Evolutionary conservation across 2,797 vertebrate genomes (phyloP).

Genomic region (Helostoma temminkii): DNA sequence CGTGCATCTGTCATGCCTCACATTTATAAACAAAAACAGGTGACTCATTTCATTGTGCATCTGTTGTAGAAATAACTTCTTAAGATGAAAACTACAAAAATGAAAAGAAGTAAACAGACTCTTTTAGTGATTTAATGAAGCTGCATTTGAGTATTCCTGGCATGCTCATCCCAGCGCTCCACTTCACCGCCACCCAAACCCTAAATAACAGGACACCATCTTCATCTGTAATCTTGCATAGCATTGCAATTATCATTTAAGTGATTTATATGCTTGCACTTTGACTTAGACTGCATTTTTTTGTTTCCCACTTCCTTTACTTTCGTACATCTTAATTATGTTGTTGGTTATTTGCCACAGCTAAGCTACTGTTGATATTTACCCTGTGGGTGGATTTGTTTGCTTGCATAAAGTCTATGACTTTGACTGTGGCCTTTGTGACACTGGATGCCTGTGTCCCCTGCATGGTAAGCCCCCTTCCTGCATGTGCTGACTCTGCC

Average conservation of each 20-base stretch:
- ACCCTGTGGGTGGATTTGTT: constrained; percentile 18
- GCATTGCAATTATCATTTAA: constrained; percentile 44
- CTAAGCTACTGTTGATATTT: constrained; percentile 10
- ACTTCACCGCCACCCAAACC: constrained; percentile 42
- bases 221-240: constrained; percentile 57
- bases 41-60: constrained; percentile 23
- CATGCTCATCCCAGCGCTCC: constrained; percentile 33
- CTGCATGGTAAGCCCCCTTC: constrained; percentile 42
- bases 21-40: constrained; percentile 48
- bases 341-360: constrained; percentile 19
- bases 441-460: constrained; percentile 45
- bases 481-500: constrained; percentile 63
- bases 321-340: constrained; percentile 21
- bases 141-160: constrained; percentile 38
- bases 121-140: constrained; percentile 35
- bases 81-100: constrained; percentile 17
- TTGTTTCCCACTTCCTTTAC: not conserved
- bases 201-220: constrained; percentile 63
- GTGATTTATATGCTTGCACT: constrained; percentile 65
- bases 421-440: constrained; percentile 66
- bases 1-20: constrained; percentile 35
- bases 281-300: constrained; percentile 24
- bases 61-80: constrained; percentile 19
- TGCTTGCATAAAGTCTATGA: constrained; percentile 28
- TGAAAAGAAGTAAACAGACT: not conserved